These are phyloP conservation scores for Tetramorium alpestre DNA, from an alignment of 1,140 invertebrate species.

Conservation along the genomic window DNA sequence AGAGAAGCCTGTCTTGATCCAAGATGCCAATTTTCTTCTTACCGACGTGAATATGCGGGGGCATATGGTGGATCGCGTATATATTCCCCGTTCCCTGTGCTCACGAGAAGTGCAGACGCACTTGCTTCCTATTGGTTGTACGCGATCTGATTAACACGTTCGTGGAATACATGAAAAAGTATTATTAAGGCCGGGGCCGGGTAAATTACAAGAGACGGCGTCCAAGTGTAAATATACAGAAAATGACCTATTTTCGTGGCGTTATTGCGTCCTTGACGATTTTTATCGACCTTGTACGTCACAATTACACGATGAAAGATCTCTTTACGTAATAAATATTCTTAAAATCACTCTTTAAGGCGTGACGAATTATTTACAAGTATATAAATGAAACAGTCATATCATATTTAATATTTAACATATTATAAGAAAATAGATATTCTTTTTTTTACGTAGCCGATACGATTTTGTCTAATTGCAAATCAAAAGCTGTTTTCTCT, in stretches of 20 bases:
- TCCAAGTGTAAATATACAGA: constrained; percentile 60
- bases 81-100: constrained; percentile 62
- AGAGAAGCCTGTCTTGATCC: constrained; percentile 39
- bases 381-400: neutral
- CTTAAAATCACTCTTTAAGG: neutral
- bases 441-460: neutral
- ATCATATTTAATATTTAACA: neutral
- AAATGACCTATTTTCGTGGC: constrained; percentile 50
- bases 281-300: too few species aligned
- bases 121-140: constrained; percentile 68
- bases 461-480: neutral
- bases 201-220: constrained; percentile 61
- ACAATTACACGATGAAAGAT: neutral
- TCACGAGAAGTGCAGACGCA: constrained; percentile 44
- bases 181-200: constrained; percentile 64
- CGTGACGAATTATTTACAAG: neutral
- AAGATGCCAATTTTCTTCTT: constrained; percentile 74
- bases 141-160: constrained; percentile 75
- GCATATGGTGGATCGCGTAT: constrained; percentile 66
- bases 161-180: constrained; percentile 68
- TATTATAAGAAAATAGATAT: neutral
- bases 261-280: constrained; percentile 10
- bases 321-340: neutral
- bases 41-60: constrained; percentile 69
- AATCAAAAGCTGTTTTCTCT: neutral